A percentile compares a stretch with the other conserved stretches of the same genome.
Conservation (phyloP, 2,797 vertebrate genomes). For the Vespertilio murinus region DNA sequence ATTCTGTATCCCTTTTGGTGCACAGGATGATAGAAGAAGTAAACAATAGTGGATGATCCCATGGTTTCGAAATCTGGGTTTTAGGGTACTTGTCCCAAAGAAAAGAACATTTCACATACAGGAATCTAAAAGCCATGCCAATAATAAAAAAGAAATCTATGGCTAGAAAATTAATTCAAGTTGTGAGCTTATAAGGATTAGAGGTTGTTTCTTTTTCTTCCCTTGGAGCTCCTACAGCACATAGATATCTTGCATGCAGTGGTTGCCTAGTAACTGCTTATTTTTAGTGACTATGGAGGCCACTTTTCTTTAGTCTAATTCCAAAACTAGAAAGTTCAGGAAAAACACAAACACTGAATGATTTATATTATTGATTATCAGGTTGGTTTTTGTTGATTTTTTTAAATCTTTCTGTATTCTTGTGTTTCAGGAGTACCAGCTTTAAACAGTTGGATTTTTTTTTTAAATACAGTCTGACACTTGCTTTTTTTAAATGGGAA, state of each 20-base stretch:
- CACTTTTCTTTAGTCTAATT: not conserved
- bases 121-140: not conserved
- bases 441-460: not conserved
- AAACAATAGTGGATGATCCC: not conserved
- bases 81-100: not conserved
- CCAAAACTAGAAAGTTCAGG: not conserved
- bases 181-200: not conserved
- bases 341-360: not conserved
- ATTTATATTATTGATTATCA: not conserved
- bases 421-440: not conserved
- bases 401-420: not conserved
- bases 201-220: not conserved
- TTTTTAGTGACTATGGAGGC: not conserved
- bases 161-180: not conserved
- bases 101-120: not conserved
- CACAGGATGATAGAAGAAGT: not conserved
- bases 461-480: not conserved
- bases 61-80: conserved; percentile 21
- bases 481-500: not conserved
- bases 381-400: not conserved
- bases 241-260: too few species aligned
- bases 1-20: not conserved
- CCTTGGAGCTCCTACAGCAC: not conserved
- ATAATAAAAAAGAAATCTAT: not conserved
- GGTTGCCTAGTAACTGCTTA: not conserved